Evolutionary conservation across 2,797 vertebrate species (phyloP).

Genomic region (Podarcis siculus): DNA sequence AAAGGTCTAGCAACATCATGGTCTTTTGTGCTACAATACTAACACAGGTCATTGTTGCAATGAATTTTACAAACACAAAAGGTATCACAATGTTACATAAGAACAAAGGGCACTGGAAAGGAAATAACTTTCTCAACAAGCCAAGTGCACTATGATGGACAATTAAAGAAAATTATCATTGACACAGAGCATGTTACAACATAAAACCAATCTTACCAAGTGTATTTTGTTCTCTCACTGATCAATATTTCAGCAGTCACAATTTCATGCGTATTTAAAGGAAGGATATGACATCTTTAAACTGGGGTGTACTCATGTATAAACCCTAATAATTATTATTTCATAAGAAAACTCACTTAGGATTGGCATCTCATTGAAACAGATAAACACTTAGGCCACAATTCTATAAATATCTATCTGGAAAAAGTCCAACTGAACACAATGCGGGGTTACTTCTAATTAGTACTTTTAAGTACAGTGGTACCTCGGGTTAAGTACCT

Average conservation of each 20-base stretch:
- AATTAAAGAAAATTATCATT: constrained; percentile 23
- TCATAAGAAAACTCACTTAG: constrained; percentile 20
- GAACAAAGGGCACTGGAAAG: constrained; percentile 51
- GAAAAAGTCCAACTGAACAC: neutral
- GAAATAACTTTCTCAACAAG: constrained; percentile 45
- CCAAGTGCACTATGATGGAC: constrained; percentile 28
- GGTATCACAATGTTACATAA: constrained; percentile 18
- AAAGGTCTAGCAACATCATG: constrained; percentile 39
- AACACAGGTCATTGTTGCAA: constrained; percentile 42
- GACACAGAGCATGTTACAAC: constrained; percentile 4
- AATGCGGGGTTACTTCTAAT: neutral
- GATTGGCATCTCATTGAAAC: neutral
- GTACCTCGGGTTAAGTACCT: no score
- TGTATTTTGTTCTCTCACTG: neutral
- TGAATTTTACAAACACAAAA: constrained; percentile 32
- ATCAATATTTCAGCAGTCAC: constrained; percentile 1
- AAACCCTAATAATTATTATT: constrained; percentile 22
- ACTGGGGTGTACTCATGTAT: constrained; percentile 24
- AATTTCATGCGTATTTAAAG: constrained; percentile 14
- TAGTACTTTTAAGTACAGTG: neutral
- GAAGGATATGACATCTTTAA: neutral
- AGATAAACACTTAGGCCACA: neutral
- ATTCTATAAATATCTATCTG: neutral
- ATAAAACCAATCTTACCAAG: neutral
- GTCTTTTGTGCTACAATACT: constrained; percentile 38